A percentile compares a stretch with the other conserved stretches of the same genome.
phyloP scores from a whole-genome alignment of 2,113 vertebrate genomes.

The Rafetus swinhoei region DNA sequence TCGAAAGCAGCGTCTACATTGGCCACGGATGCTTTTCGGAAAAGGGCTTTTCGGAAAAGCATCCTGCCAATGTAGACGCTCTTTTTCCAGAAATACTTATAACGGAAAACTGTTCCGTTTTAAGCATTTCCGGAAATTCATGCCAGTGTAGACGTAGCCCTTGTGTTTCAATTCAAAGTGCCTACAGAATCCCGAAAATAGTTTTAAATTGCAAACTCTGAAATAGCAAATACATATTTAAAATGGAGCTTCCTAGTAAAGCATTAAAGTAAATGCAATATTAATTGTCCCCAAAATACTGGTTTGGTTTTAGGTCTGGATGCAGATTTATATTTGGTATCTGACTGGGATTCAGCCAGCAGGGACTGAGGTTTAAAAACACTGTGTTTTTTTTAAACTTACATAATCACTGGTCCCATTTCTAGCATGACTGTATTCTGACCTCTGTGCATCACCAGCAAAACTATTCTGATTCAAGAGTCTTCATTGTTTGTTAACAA shows the following conservation, averaged over 20 bases:
- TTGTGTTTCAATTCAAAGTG: not conserved
- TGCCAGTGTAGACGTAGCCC: too few relatives aligned
- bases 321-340: not conserved
- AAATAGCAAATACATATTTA: not conserved
- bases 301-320: not conserved
- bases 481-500: not conserved
- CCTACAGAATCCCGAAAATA: not conserved
- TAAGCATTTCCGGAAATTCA: too few relatives aligned
- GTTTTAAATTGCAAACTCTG: not conserved
- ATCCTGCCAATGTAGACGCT: too few relatives aligned
- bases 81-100: too few relatives aligned
- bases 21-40: too few relatives aligned
- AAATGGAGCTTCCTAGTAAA: not conserved
- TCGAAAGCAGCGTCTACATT: too few relatives aligned
- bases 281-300: not conserved
- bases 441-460: not conserved
- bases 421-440: not conserved
- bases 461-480: not conserved
- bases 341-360: not conserved
- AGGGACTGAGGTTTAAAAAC: not conserved
- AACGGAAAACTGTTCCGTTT: too few relatives aligned
- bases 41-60: too few relatives aligned
- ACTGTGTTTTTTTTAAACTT: not conserved
- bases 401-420: not conserved
- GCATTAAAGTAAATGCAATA: not conserved